Evolutionary conservation across 1,140 invertebrate species (phyloP).

Genomic region (Pachypsylla venusta): DNA sequence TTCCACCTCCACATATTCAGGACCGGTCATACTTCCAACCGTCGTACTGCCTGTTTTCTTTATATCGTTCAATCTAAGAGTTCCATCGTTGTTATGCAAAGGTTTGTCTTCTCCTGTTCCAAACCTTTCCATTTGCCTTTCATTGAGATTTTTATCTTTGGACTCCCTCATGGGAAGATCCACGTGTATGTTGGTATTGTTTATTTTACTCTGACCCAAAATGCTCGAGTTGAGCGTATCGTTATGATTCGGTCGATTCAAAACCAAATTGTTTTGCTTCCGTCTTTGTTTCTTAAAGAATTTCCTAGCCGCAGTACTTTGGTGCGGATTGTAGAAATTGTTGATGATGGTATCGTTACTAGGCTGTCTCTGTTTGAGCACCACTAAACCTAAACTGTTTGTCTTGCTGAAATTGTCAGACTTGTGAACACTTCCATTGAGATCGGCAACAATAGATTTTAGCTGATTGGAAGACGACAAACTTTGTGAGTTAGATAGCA

Average conservation of each 20-base stretch:
- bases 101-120: slow-evolving; percentile 22
- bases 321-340: slow-evolving; percentile 82
- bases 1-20: slow-evolving; percentile 14
- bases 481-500: slow-evolving; percentile 15
- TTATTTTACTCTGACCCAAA: slow-evolving; percentile 50
- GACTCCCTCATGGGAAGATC: slow-evolving; percentile 29
- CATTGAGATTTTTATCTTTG: slow-evolving; percentile 14
- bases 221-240: slow-evolving; percentile 39
- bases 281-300: slow-evolving; percentile 67
- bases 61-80: neutral
- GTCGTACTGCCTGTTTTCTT: slow-evolving; percentile 10
- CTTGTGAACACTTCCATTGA: slow-evolving; percentile 26
- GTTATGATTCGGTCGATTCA: slow-evolving; percentile 43
- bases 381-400: slow-evolving; percentile 38
- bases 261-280: slow-evolving; percentile 55
- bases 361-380: slow-evolving; percentile 45
- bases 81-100: slow-evolving; percentile 18
- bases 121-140: slow-evolving; percentile 18
- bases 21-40: slow-evolving; percentile 10
- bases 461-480: slow-evolving; percentile 19
- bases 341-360: slow-evolving; percentile 28
- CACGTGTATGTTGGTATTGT: slow-evolving; percentile 60
- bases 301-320: slow-evolving; percentile 78
- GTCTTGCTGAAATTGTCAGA: slow-evolving; percentile 33
- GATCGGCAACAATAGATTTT: slow-evolving; percentile 35